phyloP scores from a whole-genome alignment of 2,113 vertebrate species.

The Oncorhynchus gorbuscha region DNA sequence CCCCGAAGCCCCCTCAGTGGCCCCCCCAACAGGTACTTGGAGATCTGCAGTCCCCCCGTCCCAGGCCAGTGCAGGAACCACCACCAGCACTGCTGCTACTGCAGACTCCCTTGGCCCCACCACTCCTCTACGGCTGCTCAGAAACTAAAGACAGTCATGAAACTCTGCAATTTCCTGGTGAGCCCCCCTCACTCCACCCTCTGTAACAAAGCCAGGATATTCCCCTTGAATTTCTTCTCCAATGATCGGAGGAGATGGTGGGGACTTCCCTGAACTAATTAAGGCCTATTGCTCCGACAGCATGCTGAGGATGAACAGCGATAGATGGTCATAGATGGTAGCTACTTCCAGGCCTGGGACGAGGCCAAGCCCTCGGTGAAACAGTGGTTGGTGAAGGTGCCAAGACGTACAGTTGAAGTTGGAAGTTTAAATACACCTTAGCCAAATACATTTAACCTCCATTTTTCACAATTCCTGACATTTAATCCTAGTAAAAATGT shows the following conservation, averaged over 20 bases:
- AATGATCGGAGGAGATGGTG: constrained; percentile 46
- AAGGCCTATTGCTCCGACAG: constrained; percentile 47
- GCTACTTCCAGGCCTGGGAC: constrained; percentile 77
- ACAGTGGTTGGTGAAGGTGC: constrained; percentile 69
- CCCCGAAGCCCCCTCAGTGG: constrained; percentile 9
- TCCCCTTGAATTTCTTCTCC: constrained; percentile 74
- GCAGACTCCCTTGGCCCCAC: not conserved
- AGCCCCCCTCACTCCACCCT: constrained; percentile 56
- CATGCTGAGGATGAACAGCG: constrained; percentile 52
- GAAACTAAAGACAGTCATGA: constrained; percentile 71
- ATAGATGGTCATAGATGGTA: constrained; percentile 73
- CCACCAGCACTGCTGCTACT: not conserved
- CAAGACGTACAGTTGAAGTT: constrained; percentile 49
- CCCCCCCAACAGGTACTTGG: no score
- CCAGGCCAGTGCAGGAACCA: constrained; percentile 13
- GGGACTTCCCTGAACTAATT: not conserved
- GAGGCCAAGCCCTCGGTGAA: constrained; percentile 63
- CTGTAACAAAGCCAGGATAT: constrained; percentile 82
- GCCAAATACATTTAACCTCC: no score
- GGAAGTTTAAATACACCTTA: no score
- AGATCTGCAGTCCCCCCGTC: no score
- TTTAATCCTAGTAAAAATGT: no score
- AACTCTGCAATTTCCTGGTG: constrained; percentile 63
- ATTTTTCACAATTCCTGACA: no score
- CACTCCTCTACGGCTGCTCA: constrained; percentile 36